Conservation (phyloP, 2,797 vertebrate genomes). For the Arctocebus calabarensis region DNA sequence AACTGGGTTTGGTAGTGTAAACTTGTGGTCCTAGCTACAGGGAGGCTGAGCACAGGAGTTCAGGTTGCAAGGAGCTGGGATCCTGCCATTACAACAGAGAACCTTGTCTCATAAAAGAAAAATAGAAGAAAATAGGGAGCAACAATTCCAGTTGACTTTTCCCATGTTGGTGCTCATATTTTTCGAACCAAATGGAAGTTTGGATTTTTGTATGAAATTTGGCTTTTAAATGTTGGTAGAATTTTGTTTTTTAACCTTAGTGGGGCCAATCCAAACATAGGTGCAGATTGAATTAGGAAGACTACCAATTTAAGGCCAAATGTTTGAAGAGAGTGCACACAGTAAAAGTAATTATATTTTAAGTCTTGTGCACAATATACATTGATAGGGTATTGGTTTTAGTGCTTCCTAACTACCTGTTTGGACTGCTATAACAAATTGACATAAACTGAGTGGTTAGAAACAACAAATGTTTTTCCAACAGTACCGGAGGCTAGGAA, state of each 20-base stretch:
- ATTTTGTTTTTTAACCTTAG: slow-evolving; percentile 34
- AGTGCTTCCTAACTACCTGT: not conserved
- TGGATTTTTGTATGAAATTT: slow-evolving; percentile 8
- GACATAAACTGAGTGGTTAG: not conserved
- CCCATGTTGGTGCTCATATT: not conserved
- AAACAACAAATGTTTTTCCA: not conserved
- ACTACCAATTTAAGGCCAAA: not conserved
- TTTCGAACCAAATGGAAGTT: slow-evolving; percentile 25
- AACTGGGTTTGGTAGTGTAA: not conserved
- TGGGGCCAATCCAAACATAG: not conserved
- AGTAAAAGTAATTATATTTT: not conserved
- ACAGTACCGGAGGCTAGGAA: not conserved
- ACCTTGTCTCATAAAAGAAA: not conserved
- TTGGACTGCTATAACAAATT: not conserved
- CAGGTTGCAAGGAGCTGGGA: not conserved
- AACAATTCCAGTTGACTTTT: not conserved
- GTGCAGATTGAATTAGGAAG: not conserved
- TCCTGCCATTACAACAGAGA: not conserved
- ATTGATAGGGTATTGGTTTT: not conserved
- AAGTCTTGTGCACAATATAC: not conserved
- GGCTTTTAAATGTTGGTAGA: slow-evolving; percentile 34
- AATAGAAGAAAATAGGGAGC: not conserved
- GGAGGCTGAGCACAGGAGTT: not conserved
- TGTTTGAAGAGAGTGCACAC: not conserved
- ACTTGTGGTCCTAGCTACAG: not conserved